Evolutionary conservation across 2,888 invertebrate genomes (phyloP).

Genomic region (Aphidius colemani): DNA sequence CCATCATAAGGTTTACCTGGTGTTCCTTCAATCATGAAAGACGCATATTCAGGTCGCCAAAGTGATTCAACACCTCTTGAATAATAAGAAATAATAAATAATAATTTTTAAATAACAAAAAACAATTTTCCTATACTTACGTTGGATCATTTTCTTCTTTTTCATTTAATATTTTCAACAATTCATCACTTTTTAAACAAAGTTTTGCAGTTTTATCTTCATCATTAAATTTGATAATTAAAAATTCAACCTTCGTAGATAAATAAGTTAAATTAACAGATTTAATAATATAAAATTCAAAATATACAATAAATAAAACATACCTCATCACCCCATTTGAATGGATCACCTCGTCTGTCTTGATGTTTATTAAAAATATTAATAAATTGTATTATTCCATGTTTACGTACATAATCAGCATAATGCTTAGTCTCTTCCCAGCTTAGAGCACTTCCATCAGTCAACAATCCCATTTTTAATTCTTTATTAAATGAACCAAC

Average conservation of each 20-base stretch:
- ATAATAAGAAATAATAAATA: conserved; percentile 21
- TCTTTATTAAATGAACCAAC: too few species aligned
- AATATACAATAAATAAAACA: neutral
- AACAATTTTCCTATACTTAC: conserved; percentile 61
- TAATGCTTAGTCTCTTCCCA: conserved; percentile 95
- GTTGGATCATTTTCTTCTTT: conserved; percentile 76
- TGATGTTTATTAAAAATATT: conserved; percentile 87
- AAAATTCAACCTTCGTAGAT: conserved; percentile 79
- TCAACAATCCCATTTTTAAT: conserved; percentile 83
- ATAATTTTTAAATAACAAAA: conserved; percentile 7
- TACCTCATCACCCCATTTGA: conserved; percentile 98
- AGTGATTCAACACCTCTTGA: conserved; percentile 76
- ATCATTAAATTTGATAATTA: conserved; percentile 92
- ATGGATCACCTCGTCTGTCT: conserved; percentile 86
- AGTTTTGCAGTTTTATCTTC: conserved; percentile 80
- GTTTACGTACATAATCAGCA: conserved; percentile 88
- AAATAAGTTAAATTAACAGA: too few species aligned
- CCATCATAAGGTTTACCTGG: conserved; percentile 96
- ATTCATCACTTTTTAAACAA: conserved; percentile 78
- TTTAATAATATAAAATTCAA: neutral
- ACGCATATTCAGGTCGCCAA: conserved; percentile 97
- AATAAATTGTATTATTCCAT: conserved; percentile 95
- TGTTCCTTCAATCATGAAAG: conserved; percentile 98
- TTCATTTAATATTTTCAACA: conserved; percentile 79
- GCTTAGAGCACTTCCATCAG: conserved; percentile 89